phyloP scores from a whole-genome alignment of 2,113 vertebrate species.

The Saguinus imperator region DNA sequence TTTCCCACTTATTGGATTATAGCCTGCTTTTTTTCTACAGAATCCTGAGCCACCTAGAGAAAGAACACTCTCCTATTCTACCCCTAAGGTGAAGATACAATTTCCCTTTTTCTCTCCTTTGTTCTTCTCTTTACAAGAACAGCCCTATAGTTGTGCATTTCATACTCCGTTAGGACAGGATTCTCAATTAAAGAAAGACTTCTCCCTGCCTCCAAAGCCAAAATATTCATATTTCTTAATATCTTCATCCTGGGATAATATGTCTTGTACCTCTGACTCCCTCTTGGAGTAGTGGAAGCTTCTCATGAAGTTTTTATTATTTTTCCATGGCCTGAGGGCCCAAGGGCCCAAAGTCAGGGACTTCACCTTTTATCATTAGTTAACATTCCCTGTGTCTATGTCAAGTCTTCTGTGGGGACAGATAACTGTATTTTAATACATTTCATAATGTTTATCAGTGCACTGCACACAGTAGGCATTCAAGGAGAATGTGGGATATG shows the following conservation, averaged over 20 bases:
- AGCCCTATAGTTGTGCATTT: background rate
- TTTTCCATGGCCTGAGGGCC: background rate
- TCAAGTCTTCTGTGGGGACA: background rate
- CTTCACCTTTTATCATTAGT: background rate
- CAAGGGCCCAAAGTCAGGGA: background rate
- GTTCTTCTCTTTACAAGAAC: background rate
- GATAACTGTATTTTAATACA: background rate
- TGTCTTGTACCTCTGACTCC: background rate
- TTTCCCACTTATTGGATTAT: slow-evolving; percentile 32
- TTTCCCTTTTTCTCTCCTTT: background rate
- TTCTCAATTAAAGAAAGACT: background rate
- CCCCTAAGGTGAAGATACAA: background rate
- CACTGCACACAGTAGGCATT: background rate
- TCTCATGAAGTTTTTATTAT: slow-evolving; percentile 1
- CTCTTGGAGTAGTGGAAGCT: background rate
- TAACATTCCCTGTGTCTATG: background rate
- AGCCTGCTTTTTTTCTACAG: background rate
- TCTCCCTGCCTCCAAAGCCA: background rate
- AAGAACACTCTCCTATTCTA: background rate
- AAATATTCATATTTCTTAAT: background rate
- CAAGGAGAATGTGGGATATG: background rate
- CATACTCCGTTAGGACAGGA: background rate
- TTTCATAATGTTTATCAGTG: background rate
- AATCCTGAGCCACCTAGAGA: slow-evolving; percentile 12
- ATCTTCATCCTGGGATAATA: background rate